Conservation (phyloP, 2,797 vertebrate species). For the Galagoides demidoff region DNA sequence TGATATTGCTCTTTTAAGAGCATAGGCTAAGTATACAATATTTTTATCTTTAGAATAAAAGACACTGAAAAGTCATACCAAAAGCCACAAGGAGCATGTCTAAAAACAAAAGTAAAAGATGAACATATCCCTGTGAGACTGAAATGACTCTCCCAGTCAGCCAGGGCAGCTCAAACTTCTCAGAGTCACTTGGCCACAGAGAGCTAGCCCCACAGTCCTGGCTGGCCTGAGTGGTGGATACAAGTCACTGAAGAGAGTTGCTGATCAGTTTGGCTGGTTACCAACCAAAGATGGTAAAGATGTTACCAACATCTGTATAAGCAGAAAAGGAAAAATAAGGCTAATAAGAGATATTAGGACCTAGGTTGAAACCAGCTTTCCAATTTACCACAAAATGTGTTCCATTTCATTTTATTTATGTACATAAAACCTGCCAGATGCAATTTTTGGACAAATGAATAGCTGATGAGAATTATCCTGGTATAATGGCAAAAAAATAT, state of each 20-base stretch:
- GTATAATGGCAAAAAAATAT: neutral
- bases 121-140: neutral
- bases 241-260: neutral
- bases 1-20: conserved; percentile 1
- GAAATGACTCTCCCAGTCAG: neutral
- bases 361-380: conserved; percentile 31
- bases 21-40: neutral
- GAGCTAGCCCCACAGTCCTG: neutral
- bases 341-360: neutral
- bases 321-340: conserved; percentile 41
- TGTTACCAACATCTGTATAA: neutral
- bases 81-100: neutral
- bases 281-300: neutral
- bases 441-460: conserved; percentile 13
- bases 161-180: neutral
- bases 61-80: neutral
- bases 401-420: conserved; percentile 23
- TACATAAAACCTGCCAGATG: neutral
- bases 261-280: neutral
- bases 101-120: neutral
- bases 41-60: neutral
- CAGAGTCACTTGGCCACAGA: neutral
- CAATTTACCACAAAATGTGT: conserved; percentile 43
- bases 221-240: neutral
- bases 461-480: neutral